Evolutionary conservation across 1,140 invertebrate species (phyloP), one percentile per base, ranked within the genome.

Genomic region (Bombus haemorrhoidalis): DNA sequence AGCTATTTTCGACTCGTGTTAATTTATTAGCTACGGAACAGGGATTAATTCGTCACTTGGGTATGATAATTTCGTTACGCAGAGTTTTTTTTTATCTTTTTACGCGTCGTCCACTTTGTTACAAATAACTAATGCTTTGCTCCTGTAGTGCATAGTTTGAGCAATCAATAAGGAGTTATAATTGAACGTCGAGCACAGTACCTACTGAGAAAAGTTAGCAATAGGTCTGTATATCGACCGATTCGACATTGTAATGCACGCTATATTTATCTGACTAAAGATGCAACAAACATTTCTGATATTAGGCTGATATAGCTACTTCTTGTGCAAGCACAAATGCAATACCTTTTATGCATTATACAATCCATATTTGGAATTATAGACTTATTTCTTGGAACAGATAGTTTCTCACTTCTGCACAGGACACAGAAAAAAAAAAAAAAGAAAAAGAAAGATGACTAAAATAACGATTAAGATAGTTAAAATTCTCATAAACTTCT

Each of bases 111-210:
- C 28, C 28, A 62, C 28, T 10, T 62, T 39, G 37, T 71, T 71
- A 37, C 22, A 39, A 71, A n/a, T 73, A 41, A 41, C 39, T 41
- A n/a, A 41, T 18, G 13, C 41, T 1, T 41, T 41, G 13, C 28
- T 73, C 6, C 8, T n/a, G 15, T 25, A 22, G 18, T 32, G 32
- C n/a, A 41, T 22, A 41, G 71, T 73, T 73, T 13, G 39, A 1
- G 71, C 6, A 73, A 73, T 73, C 71, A n/a, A 73, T 73, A 73
- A 73, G 18, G 12, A 73, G 39, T n/a, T 73, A 73, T 73, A 73
- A 73, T 39, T 71, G 68, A 71, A 71, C 34, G 18, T 12, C 34
- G 10, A 1, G 25, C 12, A 28, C 13, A 69, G 22, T 39, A 71
- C 10, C 4, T 71, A 71, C 10, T 71, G 39, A 71, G 59, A 71